Evolutionary conservation across 2,888 invertebrate genomes (phyloP).

Genomic region (Heliconius aoede): DNA sequence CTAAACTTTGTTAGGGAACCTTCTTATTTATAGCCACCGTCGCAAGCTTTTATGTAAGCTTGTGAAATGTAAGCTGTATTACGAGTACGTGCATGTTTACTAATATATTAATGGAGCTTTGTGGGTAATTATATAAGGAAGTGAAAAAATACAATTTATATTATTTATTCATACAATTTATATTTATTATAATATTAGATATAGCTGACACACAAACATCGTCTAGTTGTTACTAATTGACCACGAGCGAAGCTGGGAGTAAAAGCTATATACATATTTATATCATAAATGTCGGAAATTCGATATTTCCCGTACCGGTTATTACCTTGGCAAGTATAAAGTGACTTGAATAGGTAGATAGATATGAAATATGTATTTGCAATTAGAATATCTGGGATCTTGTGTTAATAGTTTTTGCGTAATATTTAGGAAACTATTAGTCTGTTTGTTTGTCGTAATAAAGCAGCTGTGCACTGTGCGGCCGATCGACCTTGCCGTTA

Average conservation of each 20-base stretch:
- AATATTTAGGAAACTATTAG: slow-evolving; percentile 45
- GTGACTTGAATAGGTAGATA: slow-evolving; percentile 46
- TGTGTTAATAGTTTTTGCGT: slow-evolving; percentile 50
- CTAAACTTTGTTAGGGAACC: slow-evolving; percentile 51
- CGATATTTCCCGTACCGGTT: slow-evolving; percentile 33
- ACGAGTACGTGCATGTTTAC: not conserved
- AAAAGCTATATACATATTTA: not conserved
- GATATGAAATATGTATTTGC: slow-evolving; percentile 50
- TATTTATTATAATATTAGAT: too few species aligned
- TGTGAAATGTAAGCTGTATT: slow-evolving; percentile 2
- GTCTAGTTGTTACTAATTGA: too few species aligned
- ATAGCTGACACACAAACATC: not conserved
- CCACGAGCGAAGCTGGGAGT: not conserved
- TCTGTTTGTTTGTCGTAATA: slow-evolving; percentile 48
- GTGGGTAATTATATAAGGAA: not conserved
- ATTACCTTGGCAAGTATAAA: slow-evolving; percentile 30
- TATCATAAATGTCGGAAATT: slow-evolving; percentile 15
- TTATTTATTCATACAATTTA: too few species aligned
- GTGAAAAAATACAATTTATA: not conserved
- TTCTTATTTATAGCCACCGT: slow-evolving; percentile 38
- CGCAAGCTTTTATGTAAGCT: slow-evolving; percentile 19
- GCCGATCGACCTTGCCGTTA: slow-evolving; percentile 41
- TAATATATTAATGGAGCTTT: not conserved
- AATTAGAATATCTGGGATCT: slow-evolving; percentile 51
- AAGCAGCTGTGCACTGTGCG: slow-evolving; percentile 45